These are phyloP conservation scores for Rosalia funebris DNA, from an alignment of 2,888 invertebrate genomes.

Conservation along the genomic window DNA sequence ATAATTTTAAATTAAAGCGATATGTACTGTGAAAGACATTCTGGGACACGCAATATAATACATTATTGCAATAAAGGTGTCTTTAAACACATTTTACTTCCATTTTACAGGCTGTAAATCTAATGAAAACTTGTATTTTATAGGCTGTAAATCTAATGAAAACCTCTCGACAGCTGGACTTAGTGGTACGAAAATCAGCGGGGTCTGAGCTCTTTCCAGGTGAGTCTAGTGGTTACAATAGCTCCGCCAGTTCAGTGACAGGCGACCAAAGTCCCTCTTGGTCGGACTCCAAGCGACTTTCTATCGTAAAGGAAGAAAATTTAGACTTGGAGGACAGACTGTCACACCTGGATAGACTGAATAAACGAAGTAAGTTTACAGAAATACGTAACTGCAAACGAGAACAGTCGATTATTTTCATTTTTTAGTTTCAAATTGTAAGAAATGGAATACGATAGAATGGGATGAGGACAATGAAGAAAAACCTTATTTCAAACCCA, in stretches of 20 bases:
- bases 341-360: conserved; percentile 48
- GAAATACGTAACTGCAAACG: no score
- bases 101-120: no score
- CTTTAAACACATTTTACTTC: no score
- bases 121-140: conserved; percentile 49
- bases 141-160: conserved; percentile 86
- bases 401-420: no score
- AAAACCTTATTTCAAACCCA: conserved; percentile 72
- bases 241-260: conserved; percentile 84
- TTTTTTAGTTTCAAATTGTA: conserved; percentile 35
- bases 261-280: conserved; percentile 78
- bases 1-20: no score
- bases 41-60: no score
- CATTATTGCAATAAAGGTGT: no score
- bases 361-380: conserved; percentile 37
- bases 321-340: conserved; percentile 70
- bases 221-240: conserved; percentile 85
- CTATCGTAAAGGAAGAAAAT: conserved; percentile 79
- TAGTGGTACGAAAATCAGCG: conserved; percentile 80
- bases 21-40: no score
- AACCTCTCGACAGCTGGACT: conserved; percentile 78
- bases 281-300: conserved; percentile 73
- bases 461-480: conserved; percentile 73
- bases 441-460: conserved; percentile 60
- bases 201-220: conserved; percentile 84